Conservation (phyloP, 2,113 vertebrate genomes). For the Thermophis baileyi region DNA sequence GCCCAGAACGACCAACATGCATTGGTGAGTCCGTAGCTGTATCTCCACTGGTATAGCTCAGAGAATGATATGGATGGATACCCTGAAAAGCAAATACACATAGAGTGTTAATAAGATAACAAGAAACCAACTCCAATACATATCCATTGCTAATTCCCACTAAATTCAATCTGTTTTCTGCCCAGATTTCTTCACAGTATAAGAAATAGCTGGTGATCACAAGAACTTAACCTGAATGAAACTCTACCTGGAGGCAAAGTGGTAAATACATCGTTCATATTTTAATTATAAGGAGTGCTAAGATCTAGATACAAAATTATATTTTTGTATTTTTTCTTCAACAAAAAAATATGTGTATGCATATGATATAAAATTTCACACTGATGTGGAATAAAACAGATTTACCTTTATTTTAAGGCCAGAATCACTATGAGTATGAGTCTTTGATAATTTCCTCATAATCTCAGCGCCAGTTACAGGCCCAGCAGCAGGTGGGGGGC, state of each 20-base stretch:
- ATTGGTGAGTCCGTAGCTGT: slow-evolving; percentile 95
- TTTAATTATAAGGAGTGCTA: background rate
- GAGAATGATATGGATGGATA: slow-evolving; percentile 93
- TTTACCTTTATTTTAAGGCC: slow-evolving; percentile 92
- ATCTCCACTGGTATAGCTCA: slow-evolving; percentile 97
- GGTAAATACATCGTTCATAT: background rate
- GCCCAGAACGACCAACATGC: slow-evolving; percentile 79
- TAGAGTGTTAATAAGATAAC: background rate
- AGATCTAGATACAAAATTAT: background rate
- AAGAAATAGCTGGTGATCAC: background rate
- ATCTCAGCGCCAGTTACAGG: slow-evolving; percentile 95
- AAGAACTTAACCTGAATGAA: background rate
- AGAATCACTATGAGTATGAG: slow-evolving; percentile 90
- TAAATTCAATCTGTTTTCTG: background rate
- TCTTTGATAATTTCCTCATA: slow-evolving; percentile 96
- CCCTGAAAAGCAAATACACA: slow-evolving; percentile 70
- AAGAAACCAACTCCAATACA: background rate
- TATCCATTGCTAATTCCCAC: background rate
- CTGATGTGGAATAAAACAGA: background rate
- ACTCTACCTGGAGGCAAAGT: background rate
- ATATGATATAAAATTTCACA: background rate
- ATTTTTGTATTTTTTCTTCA: background rate
- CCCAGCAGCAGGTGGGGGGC: slow-evolving; percentile 84
- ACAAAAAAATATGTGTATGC: background rate
- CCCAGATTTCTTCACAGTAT: background rate